These are phyloP conservation scores for Leucoptera coffeella DNA, from an alignment of 2,888 invertebrate genomes.

Conservation along the genomic window DNA sequence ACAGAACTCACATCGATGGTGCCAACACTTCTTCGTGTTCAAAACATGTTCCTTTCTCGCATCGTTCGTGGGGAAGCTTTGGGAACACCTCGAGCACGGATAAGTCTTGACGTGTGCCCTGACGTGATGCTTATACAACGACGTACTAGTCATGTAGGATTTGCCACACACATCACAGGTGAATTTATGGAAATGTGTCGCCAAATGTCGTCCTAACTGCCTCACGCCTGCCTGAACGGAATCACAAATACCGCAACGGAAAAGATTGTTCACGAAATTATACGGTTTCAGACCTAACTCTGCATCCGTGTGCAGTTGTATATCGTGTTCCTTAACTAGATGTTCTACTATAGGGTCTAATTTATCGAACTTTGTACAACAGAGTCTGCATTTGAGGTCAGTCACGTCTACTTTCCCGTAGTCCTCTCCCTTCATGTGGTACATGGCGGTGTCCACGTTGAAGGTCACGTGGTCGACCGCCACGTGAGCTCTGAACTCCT, in stretches of 20 bases:
- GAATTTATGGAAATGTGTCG: conserved; percentile 12
- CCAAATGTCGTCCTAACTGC: conserved; percentile 14
- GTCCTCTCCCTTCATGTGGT: conserved; percentile 5
- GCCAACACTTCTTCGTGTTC: conserved; percentile 1
- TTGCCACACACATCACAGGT: conserved; percentile 16
- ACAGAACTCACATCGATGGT: conserved; percentile 4
- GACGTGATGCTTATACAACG: conserved; percentile 10
- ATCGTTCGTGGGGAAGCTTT: conserved; percentile 3
- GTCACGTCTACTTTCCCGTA: conserved; percentile 13
- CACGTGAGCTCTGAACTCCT: conserved; percentile 14
- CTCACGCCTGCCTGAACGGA: conserved; percentile 11
- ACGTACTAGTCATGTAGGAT: conserved; percentile 10
- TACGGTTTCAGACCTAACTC: conserved; percentile 12
- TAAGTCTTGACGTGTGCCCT: conserved; percentile 3
- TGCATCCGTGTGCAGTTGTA: conserved; percentile 6
- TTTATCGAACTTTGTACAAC: conserved; percentile 7
- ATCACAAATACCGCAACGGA: conserved; percentile 11
- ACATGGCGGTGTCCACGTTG: conserved; percentile 7
- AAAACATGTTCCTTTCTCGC: conserved; percentile 3
- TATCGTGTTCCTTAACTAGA: conserved; percentile 8
- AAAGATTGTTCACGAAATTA: conserved; percentile 8
- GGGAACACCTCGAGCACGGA: conserved; percentile 7
- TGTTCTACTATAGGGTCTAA: conserved; percentile 11
- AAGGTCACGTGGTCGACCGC: conserved; percentile 10
- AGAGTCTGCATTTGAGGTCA: conserved; percentile 12